Base-by-base conservation (phyloP, 1,140 invertebrate species). In the Drosophila arizonae region DNA sequence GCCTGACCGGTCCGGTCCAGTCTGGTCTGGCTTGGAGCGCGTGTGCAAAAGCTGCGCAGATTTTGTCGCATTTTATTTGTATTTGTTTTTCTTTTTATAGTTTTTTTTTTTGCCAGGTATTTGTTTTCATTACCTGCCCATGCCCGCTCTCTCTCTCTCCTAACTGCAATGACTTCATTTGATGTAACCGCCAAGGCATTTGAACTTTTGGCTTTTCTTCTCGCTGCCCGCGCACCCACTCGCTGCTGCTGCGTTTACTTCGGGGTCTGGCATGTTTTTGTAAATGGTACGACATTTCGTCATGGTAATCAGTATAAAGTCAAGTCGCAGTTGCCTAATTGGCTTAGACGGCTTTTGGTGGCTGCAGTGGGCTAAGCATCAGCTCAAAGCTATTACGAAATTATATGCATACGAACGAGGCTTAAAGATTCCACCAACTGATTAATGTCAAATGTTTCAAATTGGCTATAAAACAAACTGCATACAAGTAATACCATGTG, bases 301-400 rank as follows among this genome's bases (percentile, higher is more conserved):
- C 82, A 86, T 87, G 84, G 82, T 86, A 86, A 86, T 86, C 82
- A 86, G 82, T 72, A 76, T 85, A 61, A 50, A 85, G 80, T 70
- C 73, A 67, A 61, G 63, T 72, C 65, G 39, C 65, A 46, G 43
- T 68, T 76, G 79, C 71, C 76, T 79, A 86, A 82, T 87, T 86
- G 81, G 79, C 78, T 75, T 66, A 77, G 63, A 63, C 70, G 73
- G 50, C n/a, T 75, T 48, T 55, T 52, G 30, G 58, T 54, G 65
- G 65, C 46, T 60, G 33, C 65, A 48, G 57, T 26, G 55, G 58
- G 63, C 63, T 76, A 60, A 57, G 55, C 30, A 48, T 11, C n/a
- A 36, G 45, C 43, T 36, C 10, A 1, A n/a, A 10, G 13, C n/a
- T 17, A 45, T 72, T 72, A 64, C 63, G 50, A 67, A 72, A 72